These are phyloP conservation scores for Oplegnathus fasciatus DNA, from an alignment of 2,113 vertebrate species.

Conservation along the genomic window DNA sequence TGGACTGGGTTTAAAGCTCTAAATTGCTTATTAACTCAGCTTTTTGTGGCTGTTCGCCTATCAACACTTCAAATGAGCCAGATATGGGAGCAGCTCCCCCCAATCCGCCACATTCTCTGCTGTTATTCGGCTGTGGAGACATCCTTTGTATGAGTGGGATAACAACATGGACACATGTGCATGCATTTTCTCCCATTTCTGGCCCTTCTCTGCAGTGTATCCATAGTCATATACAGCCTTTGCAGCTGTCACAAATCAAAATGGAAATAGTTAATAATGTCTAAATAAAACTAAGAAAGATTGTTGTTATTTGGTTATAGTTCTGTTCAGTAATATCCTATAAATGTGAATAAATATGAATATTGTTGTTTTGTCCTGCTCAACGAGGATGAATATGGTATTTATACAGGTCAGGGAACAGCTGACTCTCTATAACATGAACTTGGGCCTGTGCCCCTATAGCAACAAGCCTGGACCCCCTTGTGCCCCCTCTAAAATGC, in stretches of 20 bases:
- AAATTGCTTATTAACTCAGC: conserved; percentile 81
- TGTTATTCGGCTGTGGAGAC: conserved; percentile 40
- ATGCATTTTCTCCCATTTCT: neutral
- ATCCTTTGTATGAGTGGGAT: conserved; percentile 24
- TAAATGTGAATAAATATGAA: neutral
- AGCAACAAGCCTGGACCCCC: no score
- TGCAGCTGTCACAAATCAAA: neutral
- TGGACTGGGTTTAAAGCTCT: conserved; percentile 74
- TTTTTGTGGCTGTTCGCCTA: conserved; percentile 74
- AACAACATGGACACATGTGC: conserved; percentile 16
- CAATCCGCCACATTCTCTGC: conserved; percentile 8
- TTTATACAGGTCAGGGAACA: neutral
- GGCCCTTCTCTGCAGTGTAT: neutral
- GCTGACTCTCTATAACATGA: no score
- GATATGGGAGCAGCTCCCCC: conserved; percentile 53
- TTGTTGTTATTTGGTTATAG: neutral
- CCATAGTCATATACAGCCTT: neutral
- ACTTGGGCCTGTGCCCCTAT: no score
- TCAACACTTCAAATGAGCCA: conserved; percentile 81
- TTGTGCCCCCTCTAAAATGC: no score
- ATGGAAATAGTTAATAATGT: neutral
- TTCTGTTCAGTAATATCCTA: neutral
- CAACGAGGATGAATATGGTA: neutral
- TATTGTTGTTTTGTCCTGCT: neutral
- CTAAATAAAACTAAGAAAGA: neutral